Evolutionary conservation across 2,113 vertebrate genomes (phyloP).

Genomic region (Percina caprodes): DNA sequence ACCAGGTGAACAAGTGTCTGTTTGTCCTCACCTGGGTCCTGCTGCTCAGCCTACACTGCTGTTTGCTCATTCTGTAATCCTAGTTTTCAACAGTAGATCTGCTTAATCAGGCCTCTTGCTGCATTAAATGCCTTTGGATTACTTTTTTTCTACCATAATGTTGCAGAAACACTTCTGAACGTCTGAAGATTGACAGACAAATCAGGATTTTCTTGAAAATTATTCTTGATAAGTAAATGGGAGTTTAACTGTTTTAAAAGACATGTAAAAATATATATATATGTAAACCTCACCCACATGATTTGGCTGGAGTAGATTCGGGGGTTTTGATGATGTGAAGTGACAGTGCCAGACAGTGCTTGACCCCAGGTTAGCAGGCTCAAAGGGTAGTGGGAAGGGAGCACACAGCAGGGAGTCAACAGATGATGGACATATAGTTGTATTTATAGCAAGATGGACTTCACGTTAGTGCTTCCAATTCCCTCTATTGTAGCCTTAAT

Average conservation of each 20-base stretch:
- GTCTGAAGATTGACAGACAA: background rate
- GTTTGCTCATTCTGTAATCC: background rate
- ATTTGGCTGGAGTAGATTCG: slow-evolving; percentile 13
- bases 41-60: slow-evolving; percentile 27
- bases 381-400: slow-evolving; percentile 72
- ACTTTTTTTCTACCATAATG: background rate
- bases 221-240: background rate
- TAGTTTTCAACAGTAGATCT: slow-evolving; percentile 10
- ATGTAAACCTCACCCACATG: slow-evolving; percentile 9
- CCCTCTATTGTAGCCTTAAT: background rate
- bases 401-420: slow-evolving; percentile 44
- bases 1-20: slow-evolving; percentile 71
- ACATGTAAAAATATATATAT: slow-evolving; percentile 3
- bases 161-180: background rate
- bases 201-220: background rate
- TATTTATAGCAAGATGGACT: slow-evolving; percentile 40
- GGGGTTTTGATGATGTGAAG: slow-evolving; percentile 47
- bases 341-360: slow-evolving; percentile 56
- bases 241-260: slow-evolving; percentile 5
- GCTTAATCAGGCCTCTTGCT: background rate
- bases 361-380: slow-evolving; percentile 77
- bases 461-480: background rate
- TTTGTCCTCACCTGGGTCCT: slow-evolving; percentile 64
- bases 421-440: slow-evolving; percentile 36
- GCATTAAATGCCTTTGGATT: background rate